Base-by-base conservation (phyloP, 2,797 vertebrate genomes). In the Myiotriccus ornatus region DNA sequence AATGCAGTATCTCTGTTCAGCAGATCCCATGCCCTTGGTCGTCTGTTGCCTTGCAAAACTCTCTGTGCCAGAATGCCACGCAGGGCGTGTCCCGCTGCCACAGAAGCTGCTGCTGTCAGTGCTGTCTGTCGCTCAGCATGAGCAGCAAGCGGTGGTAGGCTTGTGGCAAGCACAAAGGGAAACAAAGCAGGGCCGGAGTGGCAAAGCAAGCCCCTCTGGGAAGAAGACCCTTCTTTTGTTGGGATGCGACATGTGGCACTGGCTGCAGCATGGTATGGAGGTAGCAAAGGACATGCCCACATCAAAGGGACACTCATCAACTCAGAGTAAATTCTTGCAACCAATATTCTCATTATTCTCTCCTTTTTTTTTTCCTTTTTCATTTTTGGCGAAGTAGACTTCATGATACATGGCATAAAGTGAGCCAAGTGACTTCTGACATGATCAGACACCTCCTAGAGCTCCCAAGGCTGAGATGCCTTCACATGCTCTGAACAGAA, bases 81-180 rank as follows among this genome's bases (percentile, higher is more conserved):
- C 47, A 71, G 1, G 0, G 12, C 0, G 0, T 0, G 0, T 65
- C 68, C 75, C 2, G 1, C 39, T 87, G 84, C 68, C 0, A 0
- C 87, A n/a, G 78, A 50, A 73, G 30, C 49, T 82, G 67, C 52
- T 74, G 78, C 79, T 0, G 0, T 37, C 49, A 34, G 47, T 7
- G n/a, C 57, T 90, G 27, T 41, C 85, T 83, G 50, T 21, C 75
- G 50, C 71, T 59, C 14, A 4, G 84, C 52, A 32, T 0, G 0
- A 82, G 52, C 65, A 64, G 37, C 32, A 24, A 63, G 41, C 0
- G 0, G 52, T 19, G 17, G 30, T 2, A 5, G 37, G 53, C 24
- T 78, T 5, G 5, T 6, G 6, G 44, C 63, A 89, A 79, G 50
- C 74, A 74, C 0, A 8, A 43, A 37, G 23, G 39, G 67, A 84